These are phyloP conservation scores for Neuroterus valhalla DNA, from an alignment of 1,140 invertebrate species.

Conservation along the genomic window DNA sequence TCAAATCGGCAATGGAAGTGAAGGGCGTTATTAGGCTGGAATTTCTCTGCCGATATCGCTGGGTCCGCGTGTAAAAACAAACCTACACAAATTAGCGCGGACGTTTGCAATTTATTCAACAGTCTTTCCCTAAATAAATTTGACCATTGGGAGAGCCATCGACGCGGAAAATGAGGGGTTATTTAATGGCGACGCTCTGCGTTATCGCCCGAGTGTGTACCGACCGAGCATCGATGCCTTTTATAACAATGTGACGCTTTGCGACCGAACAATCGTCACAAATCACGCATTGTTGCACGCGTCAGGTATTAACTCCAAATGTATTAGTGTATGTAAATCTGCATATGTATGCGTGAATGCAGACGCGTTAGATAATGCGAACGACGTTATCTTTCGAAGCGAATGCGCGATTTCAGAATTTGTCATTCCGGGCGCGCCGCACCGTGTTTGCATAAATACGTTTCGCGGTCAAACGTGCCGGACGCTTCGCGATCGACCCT, in stretches of 20 bases:
- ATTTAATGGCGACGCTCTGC: slow-evolving; percentile 37
- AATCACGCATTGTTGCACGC: slow-evolving; percentile 42
- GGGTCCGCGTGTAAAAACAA: slow-evolving; percentile 9
- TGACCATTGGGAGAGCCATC: slow-evolving; percentile 38
- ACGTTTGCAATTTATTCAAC: slow-evolving; percentile 36
- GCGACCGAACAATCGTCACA: slow-evolving; percentile 41
- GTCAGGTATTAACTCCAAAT: slow-evolving; percentile 33
- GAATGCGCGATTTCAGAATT: slow-evolving; percentile 26
- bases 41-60: slow-evolving; percentile 8
- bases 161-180: slow-evolving; percentile 38
- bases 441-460: slow-evolving; percentile 4
- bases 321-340: neutral
- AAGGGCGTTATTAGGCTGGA: neutral
- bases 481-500: too few relatives aligned
- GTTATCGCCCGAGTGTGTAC: slow-evolving; percentile 25
- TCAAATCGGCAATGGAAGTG: neutral
- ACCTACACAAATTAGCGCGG: slow-evolving; percentile 29
- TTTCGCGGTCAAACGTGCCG: neutral
- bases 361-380: slow-evolving; percentile 7
- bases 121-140: slow-evolving; percentile 39
- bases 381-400: slow-evolving; percentile 20
- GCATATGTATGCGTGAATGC: slow-evolving; percentile 16
- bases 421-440: slow-evolving; percentile 4
- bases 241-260: slow-evolving; percentile 37
- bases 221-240: slow-evolving; percentile 32